A percentile compares a stretch with the other conserved stretches of the same genome.
Evolutionary conservation across 2,113 vertebrate genomes (phyloP).

Genomic region (Sarotherodon lohbergeri): DNA sequence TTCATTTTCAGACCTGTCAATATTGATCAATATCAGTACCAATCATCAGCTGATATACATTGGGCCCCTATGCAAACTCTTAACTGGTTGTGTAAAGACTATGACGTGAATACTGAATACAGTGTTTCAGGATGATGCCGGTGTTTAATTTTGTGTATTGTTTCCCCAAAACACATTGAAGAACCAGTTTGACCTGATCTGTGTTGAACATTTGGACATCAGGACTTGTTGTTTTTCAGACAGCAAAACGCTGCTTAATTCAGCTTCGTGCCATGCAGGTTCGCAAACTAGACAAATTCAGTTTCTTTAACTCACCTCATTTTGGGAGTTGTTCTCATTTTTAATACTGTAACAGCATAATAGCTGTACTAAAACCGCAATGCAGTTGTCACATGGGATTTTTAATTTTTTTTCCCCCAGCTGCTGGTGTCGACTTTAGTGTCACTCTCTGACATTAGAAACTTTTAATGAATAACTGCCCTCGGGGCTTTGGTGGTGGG

Average conservation of each 20-base stretch:
- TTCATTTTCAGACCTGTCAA: background rate
- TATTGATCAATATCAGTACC: background rate
- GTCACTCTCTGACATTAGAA: conserved; percentile 29
- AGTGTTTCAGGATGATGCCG: background rate
- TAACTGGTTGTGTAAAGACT: background rate
- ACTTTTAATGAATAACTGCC: conserved; percentile 32
- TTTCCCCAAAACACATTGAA: background rate
- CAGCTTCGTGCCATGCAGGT: background rate
- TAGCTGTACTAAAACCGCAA: background rate
- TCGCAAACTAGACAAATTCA: accelerated
- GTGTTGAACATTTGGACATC: background rate
- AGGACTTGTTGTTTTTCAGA: background rate
- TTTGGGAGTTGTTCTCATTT: background rate
- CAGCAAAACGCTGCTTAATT: background rate
- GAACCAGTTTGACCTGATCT: background rate
- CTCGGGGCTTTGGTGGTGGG: background rate
- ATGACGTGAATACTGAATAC: background rate
- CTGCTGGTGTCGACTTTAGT: background rate
- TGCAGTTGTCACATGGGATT: background rate
- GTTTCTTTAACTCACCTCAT: background rate
- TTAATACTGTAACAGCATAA: background rate
- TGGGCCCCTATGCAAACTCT: accelerated
- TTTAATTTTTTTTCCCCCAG: accelerated
- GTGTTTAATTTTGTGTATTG: background rate
- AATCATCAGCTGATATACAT: background rate